Percentiles rank a stretch among this genome's conserved stretches.
Conservation (phyloP, 2,113 vertebrate genomes). For the Stictonetta naevosa region DNA sequence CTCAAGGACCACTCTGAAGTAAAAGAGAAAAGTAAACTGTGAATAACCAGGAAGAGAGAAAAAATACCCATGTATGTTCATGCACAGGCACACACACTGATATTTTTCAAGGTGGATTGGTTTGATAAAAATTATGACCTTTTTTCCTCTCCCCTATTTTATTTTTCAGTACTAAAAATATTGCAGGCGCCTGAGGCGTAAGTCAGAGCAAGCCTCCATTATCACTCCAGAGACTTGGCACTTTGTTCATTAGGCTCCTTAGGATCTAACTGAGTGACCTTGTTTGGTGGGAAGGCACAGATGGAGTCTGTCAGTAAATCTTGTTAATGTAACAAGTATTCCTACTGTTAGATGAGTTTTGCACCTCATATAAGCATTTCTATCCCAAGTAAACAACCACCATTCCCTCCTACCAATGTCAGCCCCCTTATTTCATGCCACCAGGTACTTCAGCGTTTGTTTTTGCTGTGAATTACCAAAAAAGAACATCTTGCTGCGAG, state of each 20-base stretch:
- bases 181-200: slow-evolving; percentile 73
- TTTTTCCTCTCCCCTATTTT: slow-evolving; percentile 65
- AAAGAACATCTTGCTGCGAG: slow-evolving; percentile 56
- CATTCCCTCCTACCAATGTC: slow-evolving; percentile 28
- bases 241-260: slow-evolving; percentile 74
- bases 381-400: slow-evolving; percentile 62
- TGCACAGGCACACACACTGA: background rate
- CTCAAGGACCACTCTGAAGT: background rate
- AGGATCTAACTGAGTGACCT: slow-evolving; percentile 78
- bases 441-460: slow-evolving; percentile 50
- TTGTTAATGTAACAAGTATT: slow-evolving; percentile 82
- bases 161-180: slow-evolving; percentile 77
- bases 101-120: slow-evolving; percentile 69
- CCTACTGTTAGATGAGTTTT: slow-evolving; percentile 78
- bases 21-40: slow-evolving; percentile 27
- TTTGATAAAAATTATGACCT: slow-evolving; percentile 74
- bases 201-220: slow-evolving; percentile 71
- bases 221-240: slow-evolving; percentile 76
- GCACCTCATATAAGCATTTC: slow-evolving; percentile 65
- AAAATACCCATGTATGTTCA: background rate
- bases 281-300: slow-evolving; percentile 82
- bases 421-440: slow-evolving; percentile 20
- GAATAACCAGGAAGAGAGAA: background rate
- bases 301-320: slow-evolving; percentile 84
- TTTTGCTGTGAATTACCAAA: slow-evolving; percentile 58